Evolutionary conservation across 1,140 invertebrate species (phyloP), one percentile per base, ranked within the genome.

Genomic region (Teleopsis dalmanni): DNA sequence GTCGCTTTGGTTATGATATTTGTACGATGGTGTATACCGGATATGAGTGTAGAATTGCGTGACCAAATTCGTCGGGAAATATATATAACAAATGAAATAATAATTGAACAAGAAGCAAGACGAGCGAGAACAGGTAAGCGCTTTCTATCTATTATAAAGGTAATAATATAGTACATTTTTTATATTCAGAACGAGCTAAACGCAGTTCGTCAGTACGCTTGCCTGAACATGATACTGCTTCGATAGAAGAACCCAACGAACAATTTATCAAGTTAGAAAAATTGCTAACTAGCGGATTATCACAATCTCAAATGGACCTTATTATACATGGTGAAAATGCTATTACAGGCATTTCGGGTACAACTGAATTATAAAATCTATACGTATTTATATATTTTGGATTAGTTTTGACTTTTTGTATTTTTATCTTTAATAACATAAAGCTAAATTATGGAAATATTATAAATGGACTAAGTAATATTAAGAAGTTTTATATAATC

Each of bases 41-140:
- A 94, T 70, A 82, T 91, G 69, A 85, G 88, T 3, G 76, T 77
- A 19, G 77, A 82, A 49, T 75, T 95, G 36, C 74, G 78, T 14
- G 84, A 90, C 62, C 80, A 84, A 68, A 91, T 92, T 58, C 77
- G 88, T 22, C 78, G 88, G 52, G 91, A 94, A 73, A 81, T 83
- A 6, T 91, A 88, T 72, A 78, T 94, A 49, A 91, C 89, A 46
- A 93, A 91, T 73, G 88, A 91, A 70, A 85, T 93, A 57, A 90
- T 94, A 50, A 87, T 94, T 52, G 82, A 83, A 54, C 83, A 86
- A 57, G 87, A 91, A 70, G 75, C 84, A 4, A 60, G 78, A 46
- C 59, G 81, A 44, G 81, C 81, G 3, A 69, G 77, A 47, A 54
- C 54, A 9, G 64, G 62, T 65, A 54, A 46, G 48, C 34, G 2